Evolutionary conservation across 2,797 vertebrate species (phyloP), one percentile per base, ranked within the genome.

Genomic region (Malurus leucopterus): DNA sequence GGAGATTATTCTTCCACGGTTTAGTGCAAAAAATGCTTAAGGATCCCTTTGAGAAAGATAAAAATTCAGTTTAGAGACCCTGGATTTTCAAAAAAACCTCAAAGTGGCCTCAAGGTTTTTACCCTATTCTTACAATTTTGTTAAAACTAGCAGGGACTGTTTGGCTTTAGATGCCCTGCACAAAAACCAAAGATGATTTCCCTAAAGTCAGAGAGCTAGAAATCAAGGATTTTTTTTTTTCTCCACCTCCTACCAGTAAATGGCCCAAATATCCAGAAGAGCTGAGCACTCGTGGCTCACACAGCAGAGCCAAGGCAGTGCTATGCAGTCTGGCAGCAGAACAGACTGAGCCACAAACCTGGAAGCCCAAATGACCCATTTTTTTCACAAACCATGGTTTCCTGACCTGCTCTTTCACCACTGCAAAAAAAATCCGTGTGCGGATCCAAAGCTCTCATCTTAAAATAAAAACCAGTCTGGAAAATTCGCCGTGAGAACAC

Each of bases 301-400:
- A 50, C 12, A 4, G 44, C 14, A 11, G 49, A 89, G 51, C 67
- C 14, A 19, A 86, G 76, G 41, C 32, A 29, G 23, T n/a, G 54
- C 68, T 91, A 47, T 2, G 4, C 22, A 75, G 79, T 44, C 82
- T 88, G 90, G 82, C 93, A 91, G 82, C 40, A 90, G 85, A 93
- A 87, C 17, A 7, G 84, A 81, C 12, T 26, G 21, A 94, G 86
- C 89, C 93, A 94, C 90, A 87, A 91, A 87, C 67, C 82, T 94
- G 86, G 91, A 92, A 92, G 88, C 46, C 80, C 72, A 82, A 63
- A 54, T 81, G 55, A 89, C 70, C 87, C 30, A 3, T 6, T 86
- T 93, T 90, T 90, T 88, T 43, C 20, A 77, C 46, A 91, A 75
- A 91, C 77, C 58, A 29, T 69, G 51, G 76, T 91, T 93, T 95